phyloP scores from a whole-genome alignment of 2,888 invertebrate genomes.

The Agrotis puta region DNA sequence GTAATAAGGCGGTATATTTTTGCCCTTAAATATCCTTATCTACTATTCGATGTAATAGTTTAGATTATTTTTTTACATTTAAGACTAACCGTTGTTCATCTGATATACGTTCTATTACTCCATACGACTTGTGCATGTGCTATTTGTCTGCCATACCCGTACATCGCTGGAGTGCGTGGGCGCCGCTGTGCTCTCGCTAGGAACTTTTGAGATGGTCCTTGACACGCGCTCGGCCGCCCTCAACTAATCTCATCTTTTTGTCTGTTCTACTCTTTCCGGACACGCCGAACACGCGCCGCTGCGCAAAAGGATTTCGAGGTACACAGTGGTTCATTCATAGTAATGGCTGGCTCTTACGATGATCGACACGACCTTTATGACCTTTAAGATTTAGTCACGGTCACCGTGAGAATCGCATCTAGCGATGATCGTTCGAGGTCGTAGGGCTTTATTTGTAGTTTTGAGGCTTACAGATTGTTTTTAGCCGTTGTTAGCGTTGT shows the following conservation, averaged over 20 bases:
- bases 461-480: conserved; percentile 91
- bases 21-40: conserved; percentile 81
- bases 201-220: conserved; percentile 99
- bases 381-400: conserved; percentile 84
- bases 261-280: conserved; percentile 94
- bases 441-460: conserved; percentile 91
- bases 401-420: conserved; percentile 82
- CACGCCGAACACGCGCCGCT: conserved; percentile 93
- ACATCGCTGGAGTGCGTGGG: conserved; percentile 69
- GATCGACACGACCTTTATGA: conserved; percentile 84
- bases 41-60: conserved; percentile 88
- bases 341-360: conserved; percentile 89
- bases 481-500: conserved; percentile 91
- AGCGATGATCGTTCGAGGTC: conserved; percentile 89
- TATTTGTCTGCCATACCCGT: conserved; percentile 81
- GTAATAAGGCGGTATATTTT: too few species aligned
- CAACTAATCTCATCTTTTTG: conserved; percentile 93
- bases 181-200: conserved; percentile 85
- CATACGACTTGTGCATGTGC: conserved; percentile 85
- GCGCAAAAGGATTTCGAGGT: conserved; percentile 96
- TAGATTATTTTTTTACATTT: conserved; percentile 82
- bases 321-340: conserved; percentile 91
- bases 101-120: conserved; percentile 76
- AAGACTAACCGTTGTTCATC: conserved; percentile 84
- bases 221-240: conserved; percentile 89